Evolutionary conservation across 2,888 invertebrate species (phyloP), one percentile per base, ranked within the genome.

Genomic region (Hydriomena furcata): DNA sequence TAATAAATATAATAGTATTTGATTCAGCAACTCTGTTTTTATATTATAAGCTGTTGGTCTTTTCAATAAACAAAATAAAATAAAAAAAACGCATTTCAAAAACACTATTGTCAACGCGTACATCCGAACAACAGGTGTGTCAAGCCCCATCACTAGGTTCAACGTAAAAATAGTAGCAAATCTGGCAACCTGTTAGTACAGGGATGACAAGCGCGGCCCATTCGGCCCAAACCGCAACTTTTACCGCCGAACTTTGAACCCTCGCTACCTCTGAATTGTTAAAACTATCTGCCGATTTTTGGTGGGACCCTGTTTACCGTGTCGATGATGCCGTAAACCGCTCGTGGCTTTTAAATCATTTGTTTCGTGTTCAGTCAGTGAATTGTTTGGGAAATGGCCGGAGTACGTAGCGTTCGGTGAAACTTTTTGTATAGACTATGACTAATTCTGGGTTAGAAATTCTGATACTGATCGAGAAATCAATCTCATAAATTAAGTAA

Each of bases 131-230:
- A 87, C 88, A 88, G 88, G 85, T 86, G 86, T 76, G 73, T 61
- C 48, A 54, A 71, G 79, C 76, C 80, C 67, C 87, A 78, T 79
- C 88, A 84, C 88, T 82, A 83, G 77, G 79, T 76, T 72, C 84
- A 75, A 36, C 78, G 81, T 82, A 89, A 89, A 89, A 89, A 88
- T 89, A 84, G 88, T 86, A 82, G 72, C 76, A 80, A 82, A 82
- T 82, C 82, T 78, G 79, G 79, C 88, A 86, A 88, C 89, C 88
- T 87, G 89, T 89, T 89, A 84, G 79, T 73, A 53, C 55, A 54
- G 46, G 61, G 66, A 62, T 74, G 76, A 71, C 73, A 72, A 63
- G 51, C 45, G 51, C 68, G 64, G 60, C 59, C 63, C 54, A 54
- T 11, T 31, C 57, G 54, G 51, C 47, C 57, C 58, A 54, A 55